These are phyloP conservation scores for Bovichtus diacanthus DNA, from an alignment of 2,797 vertebrate genomes.

Conservation along the genomic window DNA sequence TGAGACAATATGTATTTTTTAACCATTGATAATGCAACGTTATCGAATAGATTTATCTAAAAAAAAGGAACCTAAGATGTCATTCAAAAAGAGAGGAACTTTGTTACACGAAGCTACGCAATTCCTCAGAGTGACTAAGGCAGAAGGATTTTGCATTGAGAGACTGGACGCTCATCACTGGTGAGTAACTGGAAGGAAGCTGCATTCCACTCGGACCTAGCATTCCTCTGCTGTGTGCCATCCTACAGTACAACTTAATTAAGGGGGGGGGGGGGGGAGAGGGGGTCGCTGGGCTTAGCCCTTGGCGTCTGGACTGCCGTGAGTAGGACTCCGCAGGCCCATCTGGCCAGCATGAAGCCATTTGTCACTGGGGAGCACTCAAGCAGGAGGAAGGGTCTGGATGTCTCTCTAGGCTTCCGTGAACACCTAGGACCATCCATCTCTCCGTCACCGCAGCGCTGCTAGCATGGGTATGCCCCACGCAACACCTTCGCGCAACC, in stretches of 20 bases:
- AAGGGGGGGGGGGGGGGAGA: constrained; percentile 14
- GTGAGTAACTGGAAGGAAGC: constrained; percentile 58
- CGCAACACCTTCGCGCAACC: constrained; percentile 5
- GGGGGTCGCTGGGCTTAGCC: constrained; percentile 41
- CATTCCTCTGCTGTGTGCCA: constrained; percentile 58
- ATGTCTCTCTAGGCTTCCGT: constrained; percentile 50
- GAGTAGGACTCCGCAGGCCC: constrained; percentile 51
- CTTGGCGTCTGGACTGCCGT: constrained; percentile 42
- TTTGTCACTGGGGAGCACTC: constrained; percentile 67
- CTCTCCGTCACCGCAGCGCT: constrained; percentile 51
- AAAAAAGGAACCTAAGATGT: neutral
- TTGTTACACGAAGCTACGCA: constrained; percentile 11
- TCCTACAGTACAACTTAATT: constrained; percentile 56
- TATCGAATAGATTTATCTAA: neutral
- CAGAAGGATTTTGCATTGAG: constrained; percentile 25
- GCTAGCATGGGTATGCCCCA: constrained; percentile 27
- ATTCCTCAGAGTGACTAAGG: constrained; percentile 53
- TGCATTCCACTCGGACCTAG: constrained; percentile 63
- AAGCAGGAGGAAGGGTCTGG: constrained; percentile 53
- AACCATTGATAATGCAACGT: neutral
- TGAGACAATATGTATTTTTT: neutral
- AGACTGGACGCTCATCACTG: constrained; percentile 36
- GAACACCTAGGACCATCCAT: constrained; percentile 62
- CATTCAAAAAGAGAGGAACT: neutral
- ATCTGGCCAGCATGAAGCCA: constrained; percentile 64